Percentiles rank a stretch among this genome's conserved stretches.
phyloP scores from a whole-genome alignment of 2,888 invertebrate species.

The Xanthostigma xanthostigma region DNA sequence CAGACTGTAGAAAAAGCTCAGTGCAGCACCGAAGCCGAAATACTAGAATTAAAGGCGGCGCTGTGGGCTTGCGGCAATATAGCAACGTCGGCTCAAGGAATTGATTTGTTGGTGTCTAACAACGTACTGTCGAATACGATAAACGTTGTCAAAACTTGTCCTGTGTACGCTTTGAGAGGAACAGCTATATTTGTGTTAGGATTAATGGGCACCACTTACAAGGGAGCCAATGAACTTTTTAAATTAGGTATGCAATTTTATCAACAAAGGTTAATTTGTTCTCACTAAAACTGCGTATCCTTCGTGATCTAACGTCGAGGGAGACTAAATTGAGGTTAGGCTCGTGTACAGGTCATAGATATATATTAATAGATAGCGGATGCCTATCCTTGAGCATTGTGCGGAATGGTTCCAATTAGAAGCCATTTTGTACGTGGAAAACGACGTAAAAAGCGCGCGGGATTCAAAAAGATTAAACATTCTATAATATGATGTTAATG shows the following conservation, averaged over 20 bases:
- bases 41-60: conserved; percentile 69
- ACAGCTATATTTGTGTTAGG: conserved; percentile 83
- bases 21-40: conserved; percentile 49
- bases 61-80: conserved; percentile 82
- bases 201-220: conserved; percentile 66
- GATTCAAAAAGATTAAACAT: too few relatives aligned
- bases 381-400: too few relatives aligned
- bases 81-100: conserved; percentile 60
- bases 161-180: conserved; percentile 76
- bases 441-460: too few relatives aligned
- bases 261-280: too few relatives aligned
- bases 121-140: conserved; percentile 35
- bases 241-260: conserved; percentile 41
- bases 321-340: too few relatives aligned
- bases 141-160: conserved; percentile 59
- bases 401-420: too few relatives aligned
- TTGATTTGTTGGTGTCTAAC: conserved; percentile 48
- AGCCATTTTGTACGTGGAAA: too few relatives aligned
- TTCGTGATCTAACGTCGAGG: too few relatives aligned
- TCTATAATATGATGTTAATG: too few relatives aligned
- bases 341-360: too few relatives aligned
- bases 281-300: too few relatives aligned
- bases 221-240: conserved; percentile 65
- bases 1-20: conserved; percentile 28
- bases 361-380: too few relatives aligned